Evolutionary conservation across 2,888 invertebrate genomes (phyloP), one percentile per base, ranked within the genome.

Genomic region (Acrobasis repandana): DNA sequence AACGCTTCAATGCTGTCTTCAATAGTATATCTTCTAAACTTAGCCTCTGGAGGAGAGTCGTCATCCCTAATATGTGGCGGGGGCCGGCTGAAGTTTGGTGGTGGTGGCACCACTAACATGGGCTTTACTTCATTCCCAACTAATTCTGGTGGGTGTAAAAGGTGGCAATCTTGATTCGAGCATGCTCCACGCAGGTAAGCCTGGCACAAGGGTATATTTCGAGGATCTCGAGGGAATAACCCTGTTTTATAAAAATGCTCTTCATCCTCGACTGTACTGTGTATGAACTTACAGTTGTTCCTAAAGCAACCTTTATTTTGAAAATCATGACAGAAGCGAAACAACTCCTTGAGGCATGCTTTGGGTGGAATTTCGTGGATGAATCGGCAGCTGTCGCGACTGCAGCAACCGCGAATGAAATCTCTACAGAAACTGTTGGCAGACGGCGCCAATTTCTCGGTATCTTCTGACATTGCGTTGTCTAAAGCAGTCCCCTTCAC

Each of bases 281-380:
- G 96, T 60, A 95, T 86, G 79, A 95, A 96, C 71, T 94, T 94
- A 79, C 96, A 96, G 70, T 93, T 94, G 10, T 85, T 80, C 72
- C 94, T 90, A 62, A 95, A 93, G 66, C 93, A 92, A 67, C 95
- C 95, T 75, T 95, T 94, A 80, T 96, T 96, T 86, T 96, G 96
- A 75, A 82, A 94, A 72, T 94, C 94, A 73, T 93, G 93, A 71
- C 94, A 94, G 72, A 94, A 94, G 47, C 90, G 83, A 72, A 93
- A 89, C 38, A 91, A 73, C 47, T 90, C 90, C 63, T 88, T 89
- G 10, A 91, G 69, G 61, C 67, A 80, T 8, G 73, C 63, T 68
- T 80, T 84, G 2, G 88, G 85, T 63, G 91, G 88, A 61, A 83
- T 75, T 73, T 90, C 86, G 64, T 92, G 92, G 62, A 88, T 79